Conservation (phyloP, 2,113 vertebrate species). For the Malurus cyaneus region DNA sequence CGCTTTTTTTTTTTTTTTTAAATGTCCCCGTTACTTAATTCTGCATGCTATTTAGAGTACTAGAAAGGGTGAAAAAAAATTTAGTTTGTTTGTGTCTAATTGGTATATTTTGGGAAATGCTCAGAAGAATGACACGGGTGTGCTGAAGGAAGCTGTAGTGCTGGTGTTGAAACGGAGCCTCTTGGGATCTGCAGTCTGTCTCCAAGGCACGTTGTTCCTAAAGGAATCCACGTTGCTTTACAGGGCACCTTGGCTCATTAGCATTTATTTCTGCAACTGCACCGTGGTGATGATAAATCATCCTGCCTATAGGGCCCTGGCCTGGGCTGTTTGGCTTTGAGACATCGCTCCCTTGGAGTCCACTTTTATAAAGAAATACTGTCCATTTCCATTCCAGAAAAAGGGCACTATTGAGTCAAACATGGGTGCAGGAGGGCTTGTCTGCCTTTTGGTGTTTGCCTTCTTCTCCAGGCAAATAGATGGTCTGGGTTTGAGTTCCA, state of each 20-base stretch:
- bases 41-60: neutral
- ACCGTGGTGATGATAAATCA: neutral
- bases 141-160: neutral
- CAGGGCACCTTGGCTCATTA: neutral
- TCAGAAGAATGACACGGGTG: neutral
- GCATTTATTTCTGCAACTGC: neutral
- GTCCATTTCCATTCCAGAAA: neutral
- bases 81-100: neutral
- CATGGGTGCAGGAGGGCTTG: accelerated
- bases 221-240: neutral
- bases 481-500: neutral
- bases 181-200: neutral
- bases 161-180: neutral
- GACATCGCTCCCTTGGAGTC: neutral
- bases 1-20: neutral
- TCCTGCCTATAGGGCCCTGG: neutral
- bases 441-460: neutral
- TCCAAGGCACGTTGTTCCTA: neutral
- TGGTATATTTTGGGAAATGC: neutral
- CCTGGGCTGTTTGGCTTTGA: neutral
- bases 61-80: conserved; percentile 14
- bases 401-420: neutral
- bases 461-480: neutral
- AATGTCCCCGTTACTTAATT: neutral
- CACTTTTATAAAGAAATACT: neutral